phyloP scores from a whole-genome alignment of 2,113 vertebrate species.

The Orycteropus afer region DNA sequence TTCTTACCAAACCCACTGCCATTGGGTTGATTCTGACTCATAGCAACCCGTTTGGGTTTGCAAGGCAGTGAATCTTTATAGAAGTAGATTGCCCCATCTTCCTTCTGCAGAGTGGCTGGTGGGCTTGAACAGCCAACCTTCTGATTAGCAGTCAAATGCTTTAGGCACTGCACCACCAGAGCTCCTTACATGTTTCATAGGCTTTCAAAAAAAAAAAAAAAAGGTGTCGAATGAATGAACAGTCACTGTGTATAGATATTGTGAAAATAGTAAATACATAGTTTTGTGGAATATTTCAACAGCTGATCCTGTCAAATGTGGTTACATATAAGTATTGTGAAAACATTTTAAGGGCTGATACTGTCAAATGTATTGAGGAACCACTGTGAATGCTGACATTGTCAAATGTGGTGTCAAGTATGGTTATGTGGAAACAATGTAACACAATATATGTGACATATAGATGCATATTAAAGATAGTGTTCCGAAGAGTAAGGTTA shows the following conservation, averaged over 20 bases:
- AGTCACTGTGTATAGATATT: neutral
- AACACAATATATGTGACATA: constrained; percentile 2
- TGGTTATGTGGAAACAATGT: constrained; percentile 60
- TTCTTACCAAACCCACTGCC: too few relatives aligned
- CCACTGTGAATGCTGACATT: constrained; percentile 65
- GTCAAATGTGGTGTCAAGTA: constrained; percentile 66
- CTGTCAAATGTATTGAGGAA: constrained; percentile 65
- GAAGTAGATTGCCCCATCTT: too few relatives aligned
- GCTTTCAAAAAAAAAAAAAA: neutral
- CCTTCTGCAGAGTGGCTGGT: too few relatives aligned
- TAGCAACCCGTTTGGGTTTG: too few relatives aligned
- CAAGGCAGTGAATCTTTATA: too few relatives aligned
- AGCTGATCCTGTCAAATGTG: constrained; percentile 67
- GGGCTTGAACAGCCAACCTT: too few relatives aligned
- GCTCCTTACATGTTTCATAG: too few relatives aligned
- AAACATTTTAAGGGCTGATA: constrained; percentile 71
- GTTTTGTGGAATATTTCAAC: constrained; percentile 34
- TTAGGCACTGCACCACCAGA: too few relatives aligned
- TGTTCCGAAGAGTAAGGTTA: constrained; percentile 19
- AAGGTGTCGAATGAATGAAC: neutral
- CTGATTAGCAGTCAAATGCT: too few relatives aligned
- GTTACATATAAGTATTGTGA: constrained; percentile 50
- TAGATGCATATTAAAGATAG: constrained; percentile 48
- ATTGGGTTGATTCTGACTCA: too few relatives aligned
- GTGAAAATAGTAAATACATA: neutral